phyloP scores from a whole-genome alignment of 2,113 vertebrate genomes.

The Gasterosteus aculeatus region DNA sequence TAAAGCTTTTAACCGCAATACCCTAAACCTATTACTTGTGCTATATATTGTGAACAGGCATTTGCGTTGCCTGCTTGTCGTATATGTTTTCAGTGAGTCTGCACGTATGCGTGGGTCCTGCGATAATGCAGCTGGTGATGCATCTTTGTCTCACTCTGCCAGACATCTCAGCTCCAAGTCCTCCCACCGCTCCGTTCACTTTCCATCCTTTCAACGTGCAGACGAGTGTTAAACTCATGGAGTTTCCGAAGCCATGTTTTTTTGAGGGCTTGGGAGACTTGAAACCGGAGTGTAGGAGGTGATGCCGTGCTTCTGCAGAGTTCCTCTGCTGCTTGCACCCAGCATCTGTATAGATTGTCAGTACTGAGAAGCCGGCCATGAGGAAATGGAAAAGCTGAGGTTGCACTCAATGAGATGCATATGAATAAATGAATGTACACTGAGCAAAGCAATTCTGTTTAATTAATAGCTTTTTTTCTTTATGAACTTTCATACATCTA shows the following conservation, averaged over 20 bases:
- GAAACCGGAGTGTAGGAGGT: slow-evolving; percentile 50
- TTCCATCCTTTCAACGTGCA: slow-evolving; percentile 31
- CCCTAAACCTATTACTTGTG: neutral
- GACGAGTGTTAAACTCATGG: slow-evolving; percentile 46
- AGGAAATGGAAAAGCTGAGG: slow-evolving; percentile 3
- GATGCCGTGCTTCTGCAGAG: slow-evolving; percentile 30
- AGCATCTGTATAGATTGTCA: slow-evolving; percentile 34
- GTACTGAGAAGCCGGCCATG: neutral
- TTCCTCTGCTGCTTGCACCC: slow-evolving; percentile 32
- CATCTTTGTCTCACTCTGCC: slow-evolving; percentile 16
- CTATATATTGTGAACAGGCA: neutral
- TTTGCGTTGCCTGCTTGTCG: neutral
- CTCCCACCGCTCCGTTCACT: slow-evolving; percentile 56
- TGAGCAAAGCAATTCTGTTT: slow-evolving; percentile 8
- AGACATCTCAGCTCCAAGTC: slow-evolving; percentile 38
- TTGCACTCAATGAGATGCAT: neutral
- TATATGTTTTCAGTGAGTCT: neutral
- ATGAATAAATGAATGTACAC: slow-evolving; percentile 2
- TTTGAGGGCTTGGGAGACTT: slow-evolving; percentile 38
- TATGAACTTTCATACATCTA: neutral
- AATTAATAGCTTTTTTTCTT: neutral
- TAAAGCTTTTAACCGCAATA: neutral
- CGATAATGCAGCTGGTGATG: slow-evolving; percentile 34
- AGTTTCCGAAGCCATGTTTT: slow-evolving; percentile 32
- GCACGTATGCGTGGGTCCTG: slow-evolving; percentile 24